phyloP scores from a whole-genome alignment of 2,113 vertebrate genomes.

The Nerophis lumbriciformis region DNA sequence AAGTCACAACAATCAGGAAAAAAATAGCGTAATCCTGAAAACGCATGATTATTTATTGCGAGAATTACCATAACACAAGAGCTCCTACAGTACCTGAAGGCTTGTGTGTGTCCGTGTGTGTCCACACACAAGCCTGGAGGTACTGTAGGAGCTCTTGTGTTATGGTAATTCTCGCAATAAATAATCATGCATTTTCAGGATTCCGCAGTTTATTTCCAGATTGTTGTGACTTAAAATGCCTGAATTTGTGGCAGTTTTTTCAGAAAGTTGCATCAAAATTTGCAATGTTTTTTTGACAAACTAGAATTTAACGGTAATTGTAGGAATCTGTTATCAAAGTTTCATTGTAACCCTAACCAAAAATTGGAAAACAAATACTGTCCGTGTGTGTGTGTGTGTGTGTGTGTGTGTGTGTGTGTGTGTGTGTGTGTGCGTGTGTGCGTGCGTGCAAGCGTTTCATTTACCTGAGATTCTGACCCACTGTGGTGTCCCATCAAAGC shows the following conservation, averaged over 20 bases:
- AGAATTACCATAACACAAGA: conserved; percentile 22
- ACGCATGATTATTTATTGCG: neutral
- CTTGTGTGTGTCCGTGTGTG: neutral
- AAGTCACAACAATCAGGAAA: too few relatives aligned
- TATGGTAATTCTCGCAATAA: conserved; percentile 12
- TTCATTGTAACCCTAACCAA: too few relatives aligned
- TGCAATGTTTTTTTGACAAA: too few relatives aligned
- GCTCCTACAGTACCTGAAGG: conserved; percentile 12
- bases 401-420: conserved; percentile 3
- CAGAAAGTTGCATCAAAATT: too few relatives aligned
- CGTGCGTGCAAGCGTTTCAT: conserved; percentile 2
- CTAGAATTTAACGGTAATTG: too few relatives aligned
- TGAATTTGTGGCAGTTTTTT: too few relatives aligned
- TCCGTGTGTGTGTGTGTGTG: neutral
- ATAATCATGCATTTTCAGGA: too few relatives aligned
- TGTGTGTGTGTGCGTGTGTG: neutral
- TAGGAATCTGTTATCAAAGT: too few relatives aligned
- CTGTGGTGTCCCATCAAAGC: conserved; percentile 23
- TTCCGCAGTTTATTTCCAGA: too few relatives aligned
- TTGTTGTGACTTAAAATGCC: too few relatives aligned
- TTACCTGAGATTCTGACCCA: conserved; percentile 19
- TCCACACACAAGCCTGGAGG: conserved; percentile 12
- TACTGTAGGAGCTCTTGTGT: conserved; percentile 15
- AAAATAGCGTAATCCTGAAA: too few relatives aligned
- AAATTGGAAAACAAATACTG: too few relatives aligned